phyloP scores from a whole-genome alignment of 30 jellyfish, hydroid and myxozoan species.

The Hydractinia symbiolongicarpus region DNA sequence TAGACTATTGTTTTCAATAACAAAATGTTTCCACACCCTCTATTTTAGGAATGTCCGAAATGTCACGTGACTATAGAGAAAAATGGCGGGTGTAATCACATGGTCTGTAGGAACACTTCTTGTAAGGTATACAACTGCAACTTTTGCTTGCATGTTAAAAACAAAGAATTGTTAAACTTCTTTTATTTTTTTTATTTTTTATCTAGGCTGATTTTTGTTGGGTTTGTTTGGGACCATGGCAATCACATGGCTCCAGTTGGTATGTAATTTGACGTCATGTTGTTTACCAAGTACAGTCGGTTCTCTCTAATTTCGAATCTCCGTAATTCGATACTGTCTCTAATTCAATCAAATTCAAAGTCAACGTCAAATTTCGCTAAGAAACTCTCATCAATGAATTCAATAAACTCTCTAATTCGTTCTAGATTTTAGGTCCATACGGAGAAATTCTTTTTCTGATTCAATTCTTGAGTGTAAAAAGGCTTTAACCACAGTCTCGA shows the following conservation, averaged over 20 bases:
- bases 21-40: neutral
- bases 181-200: neutral
- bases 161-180: neutral
- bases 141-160: neutral
- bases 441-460: too few relatives aligned
- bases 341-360: too few relatives aligned
- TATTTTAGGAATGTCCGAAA: slow-evolving; percentile 86
- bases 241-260: slow-evolving; percentile 98
- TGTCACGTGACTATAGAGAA: slow-evolving; percentile 97
- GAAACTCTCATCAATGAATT: too few relatives aligned
- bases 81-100: slow-evolving; percentile 98
- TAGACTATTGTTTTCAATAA: too few relatives aligned
- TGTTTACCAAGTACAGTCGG: too few relatives aligned
- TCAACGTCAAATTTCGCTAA: too few relatives aligned
- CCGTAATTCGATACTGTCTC: too few relatives aligned
- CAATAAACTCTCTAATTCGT: too few relatives aligned
- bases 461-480: too few relatives aligned
- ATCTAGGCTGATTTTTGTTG: slow-evolving; percentile 92
- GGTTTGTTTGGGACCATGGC: slow-evolving; percentile 99
- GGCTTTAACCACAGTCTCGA: too few relatives aligned
- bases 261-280: slow-evolving; percentile 11
- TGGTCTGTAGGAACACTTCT: slow-evolving; percentile 90
- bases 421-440: too few relatives aligned
- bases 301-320: too few relatives aligned
- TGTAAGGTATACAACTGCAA: slow-evolving; percentile 56